phyloP scores from a whole-genome alignment of 2,888 invertebrate species.

The Melinaea menophilus region DNA sequence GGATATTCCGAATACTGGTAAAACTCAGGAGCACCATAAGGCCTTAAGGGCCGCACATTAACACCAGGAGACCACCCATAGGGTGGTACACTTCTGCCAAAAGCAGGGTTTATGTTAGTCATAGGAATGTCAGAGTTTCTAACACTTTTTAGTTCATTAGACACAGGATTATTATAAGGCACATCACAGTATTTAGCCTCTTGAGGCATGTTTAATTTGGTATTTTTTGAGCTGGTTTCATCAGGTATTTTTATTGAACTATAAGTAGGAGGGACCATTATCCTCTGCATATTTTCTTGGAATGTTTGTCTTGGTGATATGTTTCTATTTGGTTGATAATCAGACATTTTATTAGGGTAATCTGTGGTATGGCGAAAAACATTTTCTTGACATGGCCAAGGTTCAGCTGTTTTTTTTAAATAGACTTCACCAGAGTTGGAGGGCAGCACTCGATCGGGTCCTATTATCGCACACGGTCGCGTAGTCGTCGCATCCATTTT shows the following conservation, averaged over 20 bases:
- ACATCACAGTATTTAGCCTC: conserved; percentile 72
- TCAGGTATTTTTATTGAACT: conserved; percentile 57
- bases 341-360: conserved; percentile 56
- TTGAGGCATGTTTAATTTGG: conserved; percentile 53
- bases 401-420: conserved; percentile 56
- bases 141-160: conserved; percentile 61
- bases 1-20: conserved; percentile 65
- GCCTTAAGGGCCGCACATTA: conserved; percentile 51
- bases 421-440: conserved; percentile 51
- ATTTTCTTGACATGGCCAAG: conserved; percentile 56
- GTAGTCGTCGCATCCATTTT: conserved; percentile 61
- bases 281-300: conserved; percentile 75
- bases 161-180: conserved; percentile 66
- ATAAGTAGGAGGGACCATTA: conserved; percentile 67
- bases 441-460: conserved; percentile 67
- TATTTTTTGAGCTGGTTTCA: conserved; percentile 54
- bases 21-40: conserved; percentile 58
- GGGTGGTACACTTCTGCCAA: conserved; percentile 48
- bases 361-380: conserved; percentile 59
- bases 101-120: conserved; percentile 51
- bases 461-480: conserved; percentile 74
- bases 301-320: conserved; percentile 76
- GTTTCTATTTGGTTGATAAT: conserved; percentile 63
- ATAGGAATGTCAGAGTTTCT: conserved; percentile 58
- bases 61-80: conserved; percentile 54